Evolutionary conservation across 2,797 vertebrate genomes (phyloP).

Genomic region (Poeciliopsis infans): DNA sequence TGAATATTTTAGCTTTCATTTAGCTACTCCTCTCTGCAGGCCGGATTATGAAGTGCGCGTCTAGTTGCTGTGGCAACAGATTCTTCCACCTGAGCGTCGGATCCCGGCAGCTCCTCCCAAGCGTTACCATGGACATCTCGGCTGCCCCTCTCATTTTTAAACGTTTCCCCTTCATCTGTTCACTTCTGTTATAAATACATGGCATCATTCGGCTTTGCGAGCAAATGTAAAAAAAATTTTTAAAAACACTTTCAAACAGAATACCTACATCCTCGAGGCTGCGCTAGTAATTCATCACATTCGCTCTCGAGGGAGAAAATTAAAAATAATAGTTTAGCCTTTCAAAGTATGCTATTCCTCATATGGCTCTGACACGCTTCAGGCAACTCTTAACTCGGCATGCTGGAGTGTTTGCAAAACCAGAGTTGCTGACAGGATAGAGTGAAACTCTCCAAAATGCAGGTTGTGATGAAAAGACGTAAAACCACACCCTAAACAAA

Average conservation of each 20-base stretch:
- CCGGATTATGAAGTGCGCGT: not conserved
- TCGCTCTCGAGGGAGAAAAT: conserved; percentile 51
- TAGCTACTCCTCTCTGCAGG: not conserved
- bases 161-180: not conserved
- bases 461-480: conserved; percentile 17
- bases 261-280: conserved; percentile 55
- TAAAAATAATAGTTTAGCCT: conserved; percentile 45
- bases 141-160: not conserved
- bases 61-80: not conserved
- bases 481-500: conserved; percentile 44
- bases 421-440: conserved; percentile 13
- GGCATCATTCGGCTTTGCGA: conserved; percentile 14
- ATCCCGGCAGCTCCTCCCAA: not conserved
- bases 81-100: not conserved
- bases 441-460: conserved; percentile 14
- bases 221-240: conserved; percentile 41
- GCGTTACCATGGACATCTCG: not conserved
- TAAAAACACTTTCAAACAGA: conserved; percentile 27
- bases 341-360: conserved; percentile 20
- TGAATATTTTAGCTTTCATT: not conserved
- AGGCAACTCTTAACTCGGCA: conserved; percentile 41
- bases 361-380: conserved; percentile 23
- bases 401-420: conserved; percentile 36
- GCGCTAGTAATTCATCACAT: conserved; percentile 60
- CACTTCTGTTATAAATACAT: not conserved